Conservation (phyloP, 2,797 vertebrate species). For the Mus caroli region DNA sequence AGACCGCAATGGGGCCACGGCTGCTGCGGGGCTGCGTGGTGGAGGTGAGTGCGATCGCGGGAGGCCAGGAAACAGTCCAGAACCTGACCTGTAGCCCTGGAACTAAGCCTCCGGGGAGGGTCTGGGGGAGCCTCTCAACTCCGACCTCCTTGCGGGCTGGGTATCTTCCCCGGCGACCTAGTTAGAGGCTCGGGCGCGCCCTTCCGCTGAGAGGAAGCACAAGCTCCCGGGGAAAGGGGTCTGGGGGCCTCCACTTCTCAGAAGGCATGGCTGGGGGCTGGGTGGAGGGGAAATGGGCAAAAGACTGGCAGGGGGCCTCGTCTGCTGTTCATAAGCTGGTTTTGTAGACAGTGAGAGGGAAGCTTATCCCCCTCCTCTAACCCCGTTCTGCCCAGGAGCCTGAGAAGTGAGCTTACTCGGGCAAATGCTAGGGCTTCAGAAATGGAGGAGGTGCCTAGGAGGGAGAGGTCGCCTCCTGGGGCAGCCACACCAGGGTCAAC, state of each 20-base stretch:
- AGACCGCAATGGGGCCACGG: conserved; percentile 55
- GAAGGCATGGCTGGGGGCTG: neutral
- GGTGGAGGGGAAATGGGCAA: neutral
- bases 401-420: neutral
- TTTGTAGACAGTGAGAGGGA: neutral
- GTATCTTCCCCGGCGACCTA: conserved; percentile 25
- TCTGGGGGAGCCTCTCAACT: neutral
- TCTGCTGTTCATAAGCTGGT: neutral
- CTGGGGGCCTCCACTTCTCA: neutral
- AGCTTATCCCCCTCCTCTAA: neutral
- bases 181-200: conserved; percentile 43
- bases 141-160: neutral
- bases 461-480: neutral
- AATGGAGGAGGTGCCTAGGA: neutral
- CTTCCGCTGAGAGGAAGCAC: conserved; percentile 64
- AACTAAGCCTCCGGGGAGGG: neutral
- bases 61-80: neutral
- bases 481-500: neutral
- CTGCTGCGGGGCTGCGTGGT: neutral
- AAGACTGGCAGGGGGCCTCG: neutral
- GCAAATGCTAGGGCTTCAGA: neutral
- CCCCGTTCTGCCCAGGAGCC: neutral
- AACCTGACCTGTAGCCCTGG: neutral
- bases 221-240: neutral
- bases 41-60: conserved; percentile 40